Evolutionary conservation across 2,797 vertebrate species (phyloP), one percentile per base, ranked within the genome.

Genomic region (Catharus ustulatus): DNA sequence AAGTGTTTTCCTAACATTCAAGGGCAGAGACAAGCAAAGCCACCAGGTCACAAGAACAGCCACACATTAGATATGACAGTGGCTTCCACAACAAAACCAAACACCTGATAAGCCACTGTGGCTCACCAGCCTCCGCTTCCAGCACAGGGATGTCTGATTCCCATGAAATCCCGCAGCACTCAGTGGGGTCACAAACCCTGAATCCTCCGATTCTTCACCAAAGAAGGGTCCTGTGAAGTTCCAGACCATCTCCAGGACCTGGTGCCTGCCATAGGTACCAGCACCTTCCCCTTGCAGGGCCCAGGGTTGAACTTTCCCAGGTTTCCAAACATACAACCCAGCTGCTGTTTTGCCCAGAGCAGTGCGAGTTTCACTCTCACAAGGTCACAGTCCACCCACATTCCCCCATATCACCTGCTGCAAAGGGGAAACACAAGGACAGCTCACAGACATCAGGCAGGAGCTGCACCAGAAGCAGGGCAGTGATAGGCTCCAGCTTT

Each of bases 91-190:
- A n/a, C 68, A 89, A 8, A 29, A 16, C 48, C n/a, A 87, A 92
- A 76, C 58, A 61, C 20, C 63, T 51, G 87, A 92, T 93, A 95
- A 96, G 91, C 63, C 55, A 78, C 81, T 89, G 82, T 21, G 49
- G 51, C 84, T 90, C 16, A 51, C 15, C 67, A 69, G 52, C 18
- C 63, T 69, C 51, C 36, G 11, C n/a, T 42, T 57, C 36, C 42
- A 15, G 38, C 9, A 12, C 26, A 54, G 27, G 8, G 43, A 21
- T 1, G 0, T 13, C 55, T 38, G 51, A 72, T 76, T 69, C 40
- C 63, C 23, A 1, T 6, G 30, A 66, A 92, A 67, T 26, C 48
- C 36, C 2, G 0, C 0, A 0, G 77, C 45, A 45, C 26, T 51
- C 0, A 0, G 38, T 9, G 55, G 51, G 32, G 38, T 43, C 34